Evolutionary conservation across 2,888 invertebrate species (phyloP), one percentile per base, ranked within the genome.

Genomic region (Cepaea hortensis): DNA sequence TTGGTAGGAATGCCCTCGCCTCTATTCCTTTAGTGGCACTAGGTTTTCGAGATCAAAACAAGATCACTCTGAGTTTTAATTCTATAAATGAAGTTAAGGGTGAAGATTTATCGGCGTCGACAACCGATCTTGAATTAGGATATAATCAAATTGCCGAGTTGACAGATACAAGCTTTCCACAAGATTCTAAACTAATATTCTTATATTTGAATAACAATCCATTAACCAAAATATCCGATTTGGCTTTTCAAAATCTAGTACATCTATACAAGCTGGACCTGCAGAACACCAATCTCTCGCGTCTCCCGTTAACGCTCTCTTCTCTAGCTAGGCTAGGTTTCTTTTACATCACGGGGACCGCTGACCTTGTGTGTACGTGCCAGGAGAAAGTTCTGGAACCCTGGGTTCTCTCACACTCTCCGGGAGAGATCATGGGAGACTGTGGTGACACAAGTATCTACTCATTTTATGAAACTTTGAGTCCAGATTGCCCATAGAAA

Each of bases 211-310:
- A n/a, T 61, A 79, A 61, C 23, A 79, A 79, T 23, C 77, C 77
- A 20, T n/a, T 61, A 5, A 13, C 23, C 3, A n/a, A 3, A 7
- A 79, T 79, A 61, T 79, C 77, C 23, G 0, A 23, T 0, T 23
- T 23, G 9, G 77, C 77, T 2, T 79, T 79, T 15, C 7, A 61
- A n/a, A 79, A 55, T 48, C n/a, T 79, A 15, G 61, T 23, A 61
- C 61, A 61, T 13, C 77, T 79, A 1, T 55, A 3, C 3, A 18
- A 79, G 9, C 9, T 79, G 7, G 23, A 55, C 23, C 23, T 79
- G 13, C 77, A 79, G 61, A 55, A 79, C 13, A 79, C 55, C 7
- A 79, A 79, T 61, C 77, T 79, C 11, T 23, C 77, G 2, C 77
- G 61, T 5, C 55, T 79, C 23, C 77, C 77, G 1, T 15, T 79